Evolutionary conservation across 2,797 vertebrate genomes (phyloP), one percentile per base, ranked within the genome.

Genomic region (Sebastes steindachneri): DNA sequence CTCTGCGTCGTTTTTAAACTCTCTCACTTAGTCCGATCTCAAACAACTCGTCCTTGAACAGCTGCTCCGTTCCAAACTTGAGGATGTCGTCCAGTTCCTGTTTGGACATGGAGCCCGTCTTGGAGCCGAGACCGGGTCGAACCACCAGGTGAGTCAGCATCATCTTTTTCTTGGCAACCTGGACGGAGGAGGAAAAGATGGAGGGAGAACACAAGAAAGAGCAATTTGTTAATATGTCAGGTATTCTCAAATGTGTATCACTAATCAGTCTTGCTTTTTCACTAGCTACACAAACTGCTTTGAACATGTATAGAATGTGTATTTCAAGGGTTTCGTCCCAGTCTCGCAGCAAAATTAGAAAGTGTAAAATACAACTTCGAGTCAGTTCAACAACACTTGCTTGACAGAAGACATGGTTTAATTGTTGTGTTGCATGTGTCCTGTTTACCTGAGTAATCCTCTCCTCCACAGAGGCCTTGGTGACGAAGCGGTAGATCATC

Each of bases 161-260:
- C 98, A 99, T 99, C 92, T 99, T 99, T 90, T 99, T 99, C 94
- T 99, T 99, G 29, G 98, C 98, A 83, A 99, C 98, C 96, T 96
- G 9, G 14, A 66, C 1, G 48, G 23, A 37, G 26, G 15, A 19
- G 5, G 31, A 3, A 51, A 5, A 60, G 28, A 54, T 0, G 17
- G n/a, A 66, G 23, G 35, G 3, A 23, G 23, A 15, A 29, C 10
- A 12, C 21, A 35, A 3, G 33, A 68, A 31, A 19, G 15, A 64
- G n/a, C 3, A 5, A 14, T n/a, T 31, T 29, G 12, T 28, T 29
- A 28, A 7, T 3, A n/a, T 7, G 2, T 9, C 9, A 29, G 9
- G 9, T 12, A 4, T 5, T 29, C 12, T 31, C 10, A 55, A 33
- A 23, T 15, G 8, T 17, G 21, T 68, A n/a, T 67, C 65, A 53